Base-by-base conservation (phyloP, 2,113 vertebrate genomes). In the Neofelis nebulosa region DNA sequence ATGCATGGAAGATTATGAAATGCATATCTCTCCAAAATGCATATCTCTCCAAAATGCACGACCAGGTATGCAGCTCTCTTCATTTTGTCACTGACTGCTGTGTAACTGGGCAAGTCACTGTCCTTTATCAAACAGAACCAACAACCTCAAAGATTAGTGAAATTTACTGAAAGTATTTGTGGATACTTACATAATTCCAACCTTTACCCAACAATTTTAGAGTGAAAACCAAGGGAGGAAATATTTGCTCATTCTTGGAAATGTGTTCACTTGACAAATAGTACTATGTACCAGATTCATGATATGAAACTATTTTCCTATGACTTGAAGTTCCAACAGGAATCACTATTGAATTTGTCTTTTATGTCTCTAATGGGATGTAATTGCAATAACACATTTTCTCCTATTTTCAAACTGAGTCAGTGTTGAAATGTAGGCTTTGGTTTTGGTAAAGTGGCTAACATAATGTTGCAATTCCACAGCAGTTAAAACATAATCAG, bases 331-430 rank as follows among this genome's bases (percentile, higher is more conserved):
- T 94, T 80, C 45, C 38, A 96, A 73, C 0, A 68, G 29, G 14
- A 89, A 96, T 95, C 57, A 88, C 81, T 85, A 52, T 66, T 93
- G 50, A 7, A 38, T 55, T 93, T 95, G 18, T 80, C 25, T 74
- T 90, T 81, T 57, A 12, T 76, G 63, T 86, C 78, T 93, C 50
- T 93, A 78, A 66, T 76, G 27, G 80, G 27, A 50, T 50, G 25
- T 45, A 71, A 85, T 73, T 38, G 18, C 82, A 76, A 10, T 13
- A 79, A 73, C 29, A 71, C 4, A 89, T 83, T 81, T 89, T 78
- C n/a, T 81, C 14, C 50, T 88, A n/a, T 65, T 88, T 88, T 50
- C 41, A 66, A 13, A 89, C 27, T 68, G 16, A 96, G 25, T 89
- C 50, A 66, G 10, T 76, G 31, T 89, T 93, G 48, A 95, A 84